Conservation (phyloP, 64 coral and sea anemone genomes). For the Stichodactyla mertensii region DNA sequence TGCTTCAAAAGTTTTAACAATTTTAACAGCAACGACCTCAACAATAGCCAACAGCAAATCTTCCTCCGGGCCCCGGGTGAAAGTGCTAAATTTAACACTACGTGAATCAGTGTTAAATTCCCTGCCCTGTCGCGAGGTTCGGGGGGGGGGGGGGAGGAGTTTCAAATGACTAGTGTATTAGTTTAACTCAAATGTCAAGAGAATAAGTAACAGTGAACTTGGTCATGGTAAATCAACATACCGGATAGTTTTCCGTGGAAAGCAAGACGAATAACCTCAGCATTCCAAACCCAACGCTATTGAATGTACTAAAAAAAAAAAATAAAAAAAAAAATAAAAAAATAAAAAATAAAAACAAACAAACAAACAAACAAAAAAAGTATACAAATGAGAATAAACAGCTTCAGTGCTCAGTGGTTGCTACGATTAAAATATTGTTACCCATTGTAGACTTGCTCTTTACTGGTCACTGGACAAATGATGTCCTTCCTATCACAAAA, state of each 20-base stretch:
- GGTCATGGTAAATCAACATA: conserved; percentile 24
- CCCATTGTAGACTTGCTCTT: conserved; percentile 72
- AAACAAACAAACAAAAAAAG: too few relatives aligned
- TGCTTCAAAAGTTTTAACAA: too few relatives aligned
- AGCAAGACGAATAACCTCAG: conserved; percentile 71
- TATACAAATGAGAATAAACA: not conserved
- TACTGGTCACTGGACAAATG: conserved; percentile 44
- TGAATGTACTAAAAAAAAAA: conserved; percentile 61
- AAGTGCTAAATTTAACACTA: too few relatives aligned
- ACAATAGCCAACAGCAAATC: too few relatives aligned
- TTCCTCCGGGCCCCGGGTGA: too few relatives aligned
- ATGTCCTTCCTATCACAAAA: conserved; percentile 43
- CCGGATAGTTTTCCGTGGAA: conserved; percentile 81
- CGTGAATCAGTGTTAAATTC: too few relatives aligned
- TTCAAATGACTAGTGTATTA: too few relatives aligned
- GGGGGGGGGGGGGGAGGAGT: too few relatives aligned
- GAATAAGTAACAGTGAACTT: not conserved
- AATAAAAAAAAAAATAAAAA: too few relatives aligned
- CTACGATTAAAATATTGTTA: not conserved
- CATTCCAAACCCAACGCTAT: conserved; percentile 65
- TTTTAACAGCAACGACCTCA: too few relatives aligned
- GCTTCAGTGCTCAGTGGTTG: not conserved
- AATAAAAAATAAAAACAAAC: too few relatives aligned
- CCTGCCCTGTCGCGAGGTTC: too few relatives aligned
- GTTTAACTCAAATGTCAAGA: not conserved